Evolutionary conservation across 2,888 invertebrate genomes (phyloP), one percentile per base, ranked within the genome.

Genomic region (Metallyticus violacea): DNA sequence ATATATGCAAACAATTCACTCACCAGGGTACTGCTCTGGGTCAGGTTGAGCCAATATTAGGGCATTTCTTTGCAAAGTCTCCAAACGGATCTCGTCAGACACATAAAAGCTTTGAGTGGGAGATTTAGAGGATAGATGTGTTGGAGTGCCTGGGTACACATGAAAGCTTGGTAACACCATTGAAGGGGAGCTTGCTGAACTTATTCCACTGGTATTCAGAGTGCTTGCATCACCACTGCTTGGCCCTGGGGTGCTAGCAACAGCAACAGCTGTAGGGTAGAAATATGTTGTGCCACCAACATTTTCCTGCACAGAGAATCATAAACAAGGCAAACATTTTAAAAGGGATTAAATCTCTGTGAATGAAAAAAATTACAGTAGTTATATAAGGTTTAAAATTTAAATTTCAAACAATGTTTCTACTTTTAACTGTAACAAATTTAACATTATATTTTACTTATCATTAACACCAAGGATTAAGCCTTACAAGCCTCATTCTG

Each of bases 251-350:
- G 89, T 86, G 86, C 91, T 91, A 79, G 90, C 89, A 22, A 77
- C 77, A 22, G 83, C 83, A 22, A 83, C 83, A 88, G 91, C 91
- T 88, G 96, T 94, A 77, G 96, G 94, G 91, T 97, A 99, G 92
- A 98, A 99, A 92, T 98, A 99, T 83, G 98, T 98, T 25, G 98
- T 98, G 29, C 98, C 98, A 86, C 98, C 98, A 88, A 97, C 97
- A 93, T 97, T 97, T 92, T 97, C 97, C 95, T 97, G 93, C 28
- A 77, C 3, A 83, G 15, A 62, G 4, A 15, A n/a, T n/a, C n/a
- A n/a, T n/a, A n/a, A n/a, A n/a, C n/a, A n/a, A n/a, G n/a, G n/a
- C n/a, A n/a, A n/a, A n/a, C n/a, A n/a, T n/a, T n/a, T n/a, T n/a
- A n/a, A n/a, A n/a, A n/a, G n/a, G n/a, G n/a, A n/a, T n/a, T n/a